Evolutionary conservation across 2,113 vertebrate genomes (phyloP).

Genomic region (Rhea americana): DNA sequence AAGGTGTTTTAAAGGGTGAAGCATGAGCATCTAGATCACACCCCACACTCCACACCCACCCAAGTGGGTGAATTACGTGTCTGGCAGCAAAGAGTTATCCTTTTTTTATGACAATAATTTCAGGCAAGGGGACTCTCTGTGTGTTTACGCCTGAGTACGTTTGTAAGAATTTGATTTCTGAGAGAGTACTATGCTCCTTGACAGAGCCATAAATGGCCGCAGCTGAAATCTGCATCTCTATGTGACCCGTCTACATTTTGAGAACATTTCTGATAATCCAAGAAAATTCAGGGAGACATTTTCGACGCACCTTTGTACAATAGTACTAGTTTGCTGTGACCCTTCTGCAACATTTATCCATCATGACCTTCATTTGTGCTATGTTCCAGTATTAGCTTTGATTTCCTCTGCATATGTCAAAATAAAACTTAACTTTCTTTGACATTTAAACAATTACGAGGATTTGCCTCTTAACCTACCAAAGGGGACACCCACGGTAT

Average conservation of each 20-base stretch:
- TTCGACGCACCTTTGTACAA: not conserved
- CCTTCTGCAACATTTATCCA: not conserved
- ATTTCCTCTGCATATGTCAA: not conserved
- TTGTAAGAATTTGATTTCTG: not conserved
- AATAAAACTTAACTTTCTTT: not conserved
- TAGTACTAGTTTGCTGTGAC: not conserved
- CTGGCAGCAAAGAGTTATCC: not conserved
- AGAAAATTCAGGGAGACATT: not conserved
- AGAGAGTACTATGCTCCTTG: not conserved
- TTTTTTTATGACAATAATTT: not conserved
- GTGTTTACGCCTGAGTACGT: not conserved
- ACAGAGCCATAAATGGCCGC: not conserved
- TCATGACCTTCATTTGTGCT: not conserved
- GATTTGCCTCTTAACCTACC: not conserved
- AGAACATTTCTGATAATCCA: not conserved
- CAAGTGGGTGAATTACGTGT: not conserved
- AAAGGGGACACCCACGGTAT: not conserved
- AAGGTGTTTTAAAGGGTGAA: not conserved
- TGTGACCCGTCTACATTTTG: not conserved
- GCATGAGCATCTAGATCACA: not conserved
- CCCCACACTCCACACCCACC: too few relatives aligned
- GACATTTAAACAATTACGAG: not conserved
- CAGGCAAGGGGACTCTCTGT: not conserved
- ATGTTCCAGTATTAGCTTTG: not conserved
- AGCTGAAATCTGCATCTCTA: not conserved